Evolutionary conservation across 2,888 invertebrate species (phyloP), one percentile per base, ranked within the genome.

Genomic region (Uloborus plumipes): DNA sequence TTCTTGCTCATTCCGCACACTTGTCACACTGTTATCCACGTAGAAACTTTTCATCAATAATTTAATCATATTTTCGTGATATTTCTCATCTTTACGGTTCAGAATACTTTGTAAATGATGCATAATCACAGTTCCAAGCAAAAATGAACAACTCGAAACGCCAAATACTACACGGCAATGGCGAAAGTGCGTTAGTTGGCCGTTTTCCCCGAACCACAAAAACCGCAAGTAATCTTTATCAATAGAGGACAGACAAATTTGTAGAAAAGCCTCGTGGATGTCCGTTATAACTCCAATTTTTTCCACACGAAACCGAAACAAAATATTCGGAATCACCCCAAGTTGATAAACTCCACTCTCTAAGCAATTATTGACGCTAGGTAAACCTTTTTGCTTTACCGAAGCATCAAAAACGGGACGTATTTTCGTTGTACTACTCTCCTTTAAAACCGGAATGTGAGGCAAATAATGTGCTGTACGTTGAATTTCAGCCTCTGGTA

Each of bases 111-210:
- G 26, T 13, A 66, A 31, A 50, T 66, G 66, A 20, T 49, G 20
- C 6, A 50, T 20, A 20, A 66, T 20, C 18, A 50, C 62, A 1
- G 53, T 62, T 31, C 18, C 50, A 15, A 76, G 20, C 16, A 53
- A 26, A 26, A 62, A 76, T 13, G 69, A 61, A n/a, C 69, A 69
- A n/a, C 62, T 59, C 18, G 53, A 22, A 2, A 76, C 49, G 0
- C 49, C 66, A 55, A 74, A 75, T 13, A 61, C 66, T 20, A 67
- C n/a, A 31, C 67, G 16, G 15, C 51, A 13, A 50, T 76, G 69
- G 1, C 49, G 47, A 11, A 47, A 76, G 47, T 3, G 6, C 51
- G 6, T 14, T 20, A 69, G 18, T 47, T 20, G 20, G 47, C 20
- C 11, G 11, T 69, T n/a, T n/a, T 62, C 15, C 1, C 53, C 49